phyloP scores from a whole-genome alignment of 2,113 vertebrate genomes.

The Urocynchramus pylzowi region DNA sequence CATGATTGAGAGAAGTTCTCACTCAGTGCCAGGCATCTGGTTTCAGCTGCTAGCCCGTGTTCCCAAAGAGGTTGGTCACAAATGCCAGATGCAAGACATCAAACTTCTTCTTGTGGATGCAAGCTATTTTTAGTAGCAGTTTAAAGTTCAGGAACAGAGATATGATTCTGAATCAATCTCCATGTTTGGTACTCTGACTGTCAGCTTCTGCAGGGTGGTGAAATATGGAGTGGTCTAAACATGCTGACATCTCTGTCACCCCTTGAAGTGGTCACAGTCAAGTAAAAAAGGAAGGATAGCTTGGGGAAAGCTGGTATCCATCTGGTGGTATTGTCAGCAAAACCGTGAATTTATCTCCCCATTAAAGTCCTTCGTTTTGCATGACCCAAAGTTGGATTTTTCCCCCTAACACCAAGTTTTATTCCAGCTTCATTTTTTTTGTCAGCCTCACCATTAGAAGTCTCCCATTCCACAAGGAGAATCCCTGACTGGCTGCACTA shows the following conservation, averaged over 20 bases:
- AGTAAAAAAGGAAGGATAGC: not conserved
- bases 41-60: not conserved
- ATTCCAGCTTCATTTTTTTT: not conserved
- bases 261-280: not conserved
- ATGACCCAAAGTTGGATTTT: not conserved
- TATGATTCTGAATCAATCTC: not conserved
- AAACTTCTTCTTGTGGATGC: not conserved
- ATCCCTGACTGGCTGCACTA: not conserved
- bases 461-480: not conserved
- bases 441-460: not conserved
- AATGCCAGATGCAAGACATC: not conserved
- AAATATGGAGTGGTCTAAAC: not conserved
- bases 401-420: not conserved
- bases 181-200: not conserved
- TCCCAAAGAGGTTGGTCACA: not conserved
- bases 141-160: constrained; percentile 6
- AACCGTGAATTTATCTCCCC: not conserved
- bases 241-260: not conserved
- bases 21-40: not conserved
- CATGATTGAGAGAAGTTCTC: not conserved
- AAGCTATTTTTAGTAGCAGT: constrained; percentile 28
- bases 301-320: not conserved
- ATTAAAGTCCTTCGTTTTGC: not conserved
- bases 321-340: not conserved
- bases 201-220: not conserved